These are phyloP conservation scores for Drosophila neonasuta DNA, from an alignment of 2,888 invertebrate genomes.

Conservation along the genomic window DNA sequence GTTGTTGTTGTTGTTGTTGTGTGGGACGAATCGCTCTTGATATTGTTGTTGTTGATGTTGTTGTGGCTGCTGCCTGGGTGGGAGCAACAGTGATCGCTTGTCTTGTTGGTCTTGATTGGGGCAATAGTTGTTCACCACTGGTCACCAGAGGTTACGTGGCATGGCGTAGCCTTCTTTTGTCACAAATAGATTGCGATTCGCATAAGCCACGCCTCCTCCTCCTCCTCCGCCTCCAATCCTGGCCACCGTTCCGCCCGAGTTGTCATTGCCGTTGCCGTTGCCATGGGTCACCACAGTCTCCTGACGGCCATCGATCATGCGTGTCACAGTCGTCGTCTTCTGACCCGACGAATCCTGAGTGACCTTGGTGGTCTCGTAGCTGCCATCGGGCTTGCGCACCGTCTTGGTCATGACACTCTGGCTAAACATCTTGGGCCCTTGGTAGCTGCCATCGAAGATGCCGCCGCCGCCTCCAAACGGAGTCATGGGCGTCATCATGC, in stretches of 20 bases:
- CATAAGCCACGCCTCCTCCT: constrained; percentile 39
- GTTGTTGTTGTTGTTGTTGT: constrained; percentile 54
- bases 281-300: constrained; percentile 79
- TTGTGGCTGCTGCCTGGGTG: constrained; percentile 58
- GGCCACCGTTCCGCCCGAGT: constrained; percentile 19
- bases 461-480: constrained; percentile 80
- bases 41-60: constrained; percentile 51
- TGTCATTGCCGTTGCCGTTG: background rate
- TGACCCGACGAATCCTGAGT: constrained; percentile 85
- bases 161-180: constrained; percentile 82
- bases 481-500: constrained; percentile 76
- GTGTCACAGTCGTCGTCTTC: constrained; percentile 84
- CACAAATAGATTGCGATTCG: constrained; percentile 80
- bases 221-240: background rate
- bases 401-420: constrained; percentile 84
- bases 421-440: constrained; percentile 83
- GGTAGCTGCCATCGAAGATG: constrained; percentile 80
- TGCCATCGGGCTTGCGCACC: constrained; percentile 84
- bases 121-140: constrained; percentile 78
- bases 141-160: constrained; percentile 83
- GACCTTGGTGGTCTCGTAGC: constrained; percentile 84
- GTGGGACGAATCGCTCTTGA: constrained; percentile 63
- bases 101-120: constrained; percentile 62
- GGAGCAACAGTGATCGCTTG: constrained; percentile 54
- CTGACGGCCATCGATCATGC: constrained; percentile 78